A percentile compares a stretch with the other conserved stretches of the same genome.
Evolutionary conservation across 2,113 vertebrate genomes (phyloP).

Genomic region (Antigone vipio): DNA sequence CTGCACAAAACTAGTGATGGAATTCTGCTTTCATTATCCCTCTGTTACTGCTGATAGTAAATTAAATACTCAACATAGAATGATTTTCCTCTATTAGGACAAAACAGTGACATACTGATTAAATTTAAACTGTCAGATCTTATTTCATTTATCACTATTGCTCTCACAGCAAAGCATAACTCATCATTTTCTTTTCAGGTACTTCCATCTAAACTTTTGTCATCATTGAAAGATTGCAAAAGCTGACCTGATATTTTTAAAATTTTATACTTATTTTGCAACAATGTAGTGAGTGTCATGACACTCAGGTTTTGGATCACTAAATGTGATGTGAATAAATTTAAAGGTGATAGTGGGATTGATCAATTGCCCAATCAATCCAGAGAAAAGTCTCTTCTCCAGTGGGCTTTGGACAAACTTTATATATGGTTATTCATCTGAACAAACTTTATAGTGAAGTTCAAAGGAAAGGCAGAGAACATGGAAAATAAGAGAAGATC

Average conservation of each 20-base stretch:
- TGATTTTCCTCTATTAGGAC: constrained; percentile 71
- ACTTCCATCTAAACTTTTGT: constrained; percentile 28
- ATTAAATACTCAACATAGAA: constrained; percentile 69
- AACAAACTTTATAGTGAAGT: not conserved
- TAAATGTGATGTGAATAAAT: not conserved
- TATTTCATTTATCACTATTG: constrained; percentile 58
- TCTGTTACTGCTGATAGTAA: constrained; percentile 34
- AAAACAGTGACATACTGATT: constrained; percentile 67
- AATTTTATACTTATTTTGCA: not conserved
- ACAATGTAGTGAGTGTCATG: not conserved
- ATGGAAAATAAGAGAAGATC: not conserved
- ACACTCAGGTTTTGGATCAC: not conserved
- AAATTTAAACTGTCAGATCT: constrained; percentile 74
- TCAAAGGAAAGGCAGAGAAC: not conserved
- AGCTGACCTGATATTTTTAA: not conserved
- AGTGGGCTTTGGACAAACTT: not conserved
- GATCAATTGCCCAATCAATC: not conserved
- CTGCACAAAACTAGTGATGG: constrained; percentile 23
- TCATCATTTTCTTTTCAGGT: constrained; percentile 55
- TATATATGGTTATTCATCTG: not conserved
- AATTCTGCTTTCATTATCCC: constrained; percentile 53
- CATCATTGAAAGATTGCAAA: not conserved
- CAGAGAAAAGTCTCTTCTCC: not conserved
- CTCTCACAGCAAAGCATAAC: constrained; percentile 27
- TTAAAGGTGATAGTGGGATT: not conserved